Base-by-base conservation (phyloP, 2,797 vertebrate genomes). In the Girardinus metallicus region DNA sequence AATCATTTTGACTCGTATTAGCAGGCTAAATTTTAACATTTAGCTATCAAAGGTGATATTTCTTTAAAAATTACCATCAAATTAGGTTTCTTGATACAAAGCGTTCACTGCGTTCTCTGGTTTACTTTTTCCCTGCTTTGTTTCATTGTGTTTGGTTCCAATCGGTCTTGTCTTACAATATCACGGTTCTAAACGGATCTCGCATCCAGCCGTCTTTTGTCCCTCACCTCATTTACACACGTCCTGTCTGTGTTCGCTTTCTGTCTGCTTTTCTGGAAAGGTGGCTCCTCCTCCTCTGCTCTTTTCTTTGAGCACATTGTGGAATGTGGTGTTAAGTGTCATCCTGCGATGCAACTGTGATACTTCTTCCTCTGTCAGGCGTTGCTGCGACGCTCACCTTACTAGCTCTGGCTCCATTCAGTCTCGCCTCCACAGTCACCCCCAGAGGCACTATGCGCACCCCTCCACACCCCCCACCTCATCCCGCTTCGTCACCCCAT, bases 361-460 rank as follows among this genome's bases (percentile, higher is more conserved):
- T 95, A 95, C 94, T 95, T 94, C 86, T 95, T 92, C 90, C 89
- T 93, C 87, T 76, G 91, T 82, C 79, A 81, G 26, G 83, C 92
- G 92, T 93, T 11, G 76, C 84, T 79, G 82, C 47, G 43, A 83
- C 73, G 89, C 92, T 96, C 94, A 95, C 92, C 92, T 97, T 97
- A 94, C 94, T 94, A 95, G 92, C 92, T 92, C 88, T 88, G 95
- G 95, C 95, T 97, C 94, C 92, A 89, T 94, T 93, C 88, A 92
- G 96, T 96, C 95, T 96, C 92, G 93, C 93, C 94, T 93, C 88
- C 95, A 91, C 93, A 95, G 90, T 95, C 94, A 85, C 60, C 79
- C 89, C 88, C 87, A 85, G 88, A 92, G 76, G 70, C 91, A 88
- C 86, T 86, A 88, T 55, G 39, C 85, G 82, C 80, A 77, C 80